A percentile compares a stretch with the other conserved stretches of the same genome.
Conservation (phyloP, 2,113 vertebrate genomes). For the Monopterus albus region DNA sequence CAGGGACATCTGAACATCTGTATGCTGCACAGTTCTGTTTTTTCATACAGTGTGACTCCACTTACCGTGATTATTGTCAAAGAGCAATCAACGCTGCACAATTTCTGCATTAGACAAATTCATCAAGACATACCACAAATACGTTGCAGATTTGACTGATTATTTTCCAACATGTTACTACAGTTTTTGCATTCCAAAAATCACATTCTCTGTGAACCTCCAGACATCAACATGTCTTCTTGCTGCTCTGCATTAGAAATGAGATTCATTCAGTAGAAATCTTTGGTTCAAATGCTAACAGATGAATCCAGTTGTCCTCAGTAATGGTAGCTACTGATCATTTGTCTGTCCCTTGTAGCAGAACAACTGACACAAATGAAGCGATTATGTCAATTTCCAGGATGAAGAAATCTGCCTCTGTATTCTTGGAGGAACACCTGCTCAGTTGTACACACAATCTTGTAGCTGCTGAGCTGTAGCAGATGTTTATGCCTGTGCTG, state of each 20-base stretch:
- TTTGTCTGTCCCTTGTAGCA: not conserved
- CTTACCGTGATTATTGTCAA: slow-evolving; percentile 7
- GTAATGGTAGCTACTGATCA: slow-evolving; percentile 12
- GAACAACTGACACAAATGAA: slow-evolving; percentile 49
- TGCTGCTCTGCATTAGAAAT: not conserved
- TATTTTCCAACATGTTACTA: not conserved
- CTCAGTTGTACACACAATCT: slow-evolving; percentile 27
- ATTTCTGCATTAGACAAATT: too few species aligned
- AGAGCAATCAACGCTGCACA: not conserved
- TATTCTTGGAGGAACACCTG: slow-evolving; percentile 56
- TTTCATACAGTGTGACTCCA: too few species aligned
- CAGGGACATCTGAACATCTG: too few species aligned
- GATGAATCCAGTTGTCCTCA: slow-evolving; percentile 9
- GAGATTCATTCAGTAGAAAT: not conserved
- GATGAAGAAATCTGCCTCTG: slow-evolving; percentile 25
- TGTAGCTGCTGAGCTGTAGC: slow-evolving; percentile 44
- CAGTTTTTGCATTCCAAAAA: not conserved
- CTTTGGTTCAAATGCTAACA: not conserved
- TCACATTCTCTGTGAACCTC: not conserved
- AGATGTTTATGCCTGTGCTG: slow-evolving; percentile 61
- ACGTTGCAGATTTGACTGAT: too few species aligned
- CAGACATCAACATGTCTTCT: not conserved
- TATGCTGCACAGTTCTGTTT: not conserved
- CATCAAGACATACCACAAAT: not conserved
- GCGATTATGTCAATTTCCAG: slow-evolving; percentile 46